Conservation (phyloP, 2,113 vertebrate genomes). For the Sorex araneus region DNA sequence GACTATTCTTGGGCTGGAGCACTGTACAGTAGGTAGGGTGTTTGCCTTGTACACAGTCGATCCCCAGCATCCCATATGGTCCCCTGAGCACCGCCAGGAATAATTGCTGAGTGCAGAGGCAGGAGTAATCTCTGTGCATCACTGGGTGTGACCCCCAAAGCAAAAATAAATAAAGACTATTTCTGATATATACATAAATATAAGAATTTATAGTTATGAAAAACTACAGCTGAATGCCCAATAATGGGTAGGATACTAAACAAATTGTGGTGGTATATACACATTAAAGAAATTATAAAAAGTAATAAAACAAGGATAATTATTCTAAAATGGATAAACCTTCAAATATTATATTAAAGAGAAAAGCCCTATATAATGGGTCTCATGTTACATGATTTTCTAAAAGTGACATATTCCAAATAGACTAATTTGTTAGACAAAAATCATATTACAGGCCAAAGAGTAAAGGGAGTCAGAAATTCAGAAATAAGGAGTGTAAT, state of each 20-base stretch:
- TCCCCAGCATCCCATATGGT: no score
- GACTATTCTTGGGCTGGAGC: background rate
- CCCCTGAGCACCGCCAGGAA: no score
- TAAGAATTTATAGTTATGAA: background rate
- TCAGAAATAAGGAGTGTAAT: background rate
- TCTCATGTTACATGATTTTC: background rate
- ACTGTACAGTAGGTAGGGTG: no score
- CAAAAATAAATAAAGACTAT: no score
- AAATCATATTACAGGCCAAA: background rate
- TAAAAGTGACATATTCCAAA: background rate
- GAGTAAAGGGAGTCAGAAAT: background rate
- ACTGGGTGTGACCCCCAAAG: no score
- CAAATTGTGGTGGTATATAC: background rate
- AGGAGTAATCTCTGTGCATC: no score
- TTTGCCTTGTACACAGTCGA: no score
- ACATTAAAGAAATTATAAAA: background rate
- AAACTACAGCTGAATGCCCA: background rate
- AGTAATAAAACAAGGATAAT: background rate
- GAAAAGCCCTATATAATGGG: background rate
- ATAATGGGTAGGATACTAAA: background rate
- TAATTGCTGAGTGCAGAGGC: no score
- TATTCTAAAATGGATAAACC: background rate
- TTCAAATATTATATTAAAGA: background rate
- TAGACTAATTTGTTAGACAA: background rate
- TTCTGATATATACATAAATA: background rate